Conservation (phyloP, 2,888 invertebrate species). For the Phyto melanocephala region DNA sequence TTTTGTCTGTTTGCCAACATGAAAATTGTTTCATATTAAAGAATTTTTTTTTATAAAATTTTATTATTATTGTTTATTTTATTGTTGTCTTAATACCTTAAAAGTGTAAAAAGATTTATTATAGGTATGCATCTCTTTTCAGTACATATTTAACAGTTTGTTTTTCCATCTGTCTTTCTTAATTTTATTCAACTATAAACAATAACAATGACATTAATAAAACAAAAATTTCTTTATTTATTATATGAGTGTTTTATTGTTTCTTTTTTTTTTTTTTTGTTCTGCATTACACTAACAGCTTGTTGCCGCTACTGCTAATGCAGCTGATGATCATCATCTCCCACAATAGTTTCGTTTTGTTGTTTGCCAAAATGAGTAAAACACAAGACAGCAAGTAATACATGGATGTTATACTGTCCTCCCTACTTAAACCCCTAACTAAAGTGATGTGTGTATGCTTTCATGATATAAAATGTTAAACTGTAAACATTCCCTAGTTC, state of each 20-base stretch:
- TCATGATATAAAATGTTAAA: constrained; percentile 7
- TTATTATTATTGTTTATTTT: too few species aligned
- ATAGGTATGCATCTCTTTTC: not conserved
- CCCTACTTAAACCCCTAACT: not conserved
- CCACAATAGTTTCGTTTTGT: constrained; percentile 21
- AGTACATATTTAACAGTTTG: too few species aligned
- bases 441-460: not conserved
- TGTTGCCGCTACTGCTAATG: constrained; percentile 2
- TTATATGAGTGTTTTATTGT: not conserved
- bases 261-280: not conserved
- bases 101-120: constrained; percentile 14
- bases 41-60: too few species aligned
- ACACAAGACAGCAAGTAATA: not conserved
- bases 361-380: not conserved
- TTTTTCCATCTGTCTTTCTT: not conserved
- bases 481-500: constrained; percentile 8
- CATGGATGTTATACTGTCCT: not conserved
- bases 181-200: not conserved
- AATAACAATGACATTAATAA: constrained; percentile 31
- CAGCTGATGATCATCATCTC: constrained; percentile 32
- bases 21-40: too few species aligned
- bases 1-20: too few species aligned
- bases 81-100: constrained; percentile 3
- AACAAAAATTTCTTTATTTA: constrained; percentile 42
- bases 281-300: not conserved